phyloP scores from a whole-genome alignment of 2,888 invertebrate genomes.

The Stenodema calcarata region DNA sequence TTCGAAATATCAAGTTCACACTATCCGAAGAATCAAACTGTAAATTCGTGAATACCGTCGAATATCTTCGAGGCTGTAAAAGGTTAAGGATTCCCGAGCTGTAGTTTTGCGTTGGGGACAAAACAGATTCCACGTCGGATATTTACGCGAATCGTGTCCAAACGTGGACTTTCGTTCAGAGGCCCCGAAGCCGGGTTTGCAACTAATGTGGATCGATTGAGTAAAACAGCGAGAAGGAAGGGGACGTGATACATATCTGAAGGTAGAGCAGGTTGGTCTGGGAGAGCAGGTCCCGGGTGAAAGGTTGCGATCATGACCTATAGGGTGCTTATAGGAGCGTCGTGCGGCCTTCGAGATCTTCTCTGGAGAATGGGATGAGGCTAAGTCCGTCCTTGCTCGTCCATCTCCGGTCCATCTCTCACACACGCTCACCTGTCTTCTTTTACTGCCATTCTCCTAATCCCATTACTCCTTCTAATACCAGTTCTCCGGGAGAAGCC shows the following conservation, averaged over 20 bases:
- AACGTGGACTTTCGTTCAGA: background rate
- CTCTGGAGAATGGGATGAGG: background rate
- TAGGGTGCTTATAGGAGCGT: conserved; percentile 25
- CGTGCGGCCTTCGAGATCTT: conserved; percentile 34
- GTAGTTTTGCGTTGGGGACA: background rate
- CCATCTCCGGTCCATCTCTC: conserved; percentile 18
- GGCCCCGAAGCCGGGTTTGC: background rate
- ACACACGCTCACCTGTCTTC: conserved; percentile 18
- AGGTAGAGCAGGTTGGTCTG: background rate
- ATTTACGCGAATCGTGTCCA: background rate
- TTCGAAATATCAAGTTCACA: background rate
- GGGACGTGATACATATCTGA: conserved; percentile 20
- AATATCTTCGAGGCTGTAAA: background rate
- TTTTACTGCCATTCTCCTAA: conserved; percentile 20
- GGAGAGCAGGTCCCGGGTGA: background rate
- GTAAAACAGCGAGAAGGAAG: background rate
- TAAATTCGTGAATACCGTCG: background rate
- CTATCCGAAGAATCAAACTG: background rate
- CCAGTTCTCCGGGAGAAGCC: background rate
- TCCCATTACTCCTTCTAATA: conserved; percentile 10
- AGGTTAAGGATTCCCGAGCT: background rate
- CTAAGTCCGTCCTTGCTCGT: background rate
- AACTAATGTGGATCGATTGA: conserved; percentile 14
- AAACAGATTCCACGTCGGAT: background rate
- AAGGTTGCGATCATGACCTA: conserved; percentile 49